Evolutionary conservation across 2,888 invertebrate species (phyloP), one percentile per base, ranked within the genome.

Genomic region (Caenorhabditis becei): DNA sequence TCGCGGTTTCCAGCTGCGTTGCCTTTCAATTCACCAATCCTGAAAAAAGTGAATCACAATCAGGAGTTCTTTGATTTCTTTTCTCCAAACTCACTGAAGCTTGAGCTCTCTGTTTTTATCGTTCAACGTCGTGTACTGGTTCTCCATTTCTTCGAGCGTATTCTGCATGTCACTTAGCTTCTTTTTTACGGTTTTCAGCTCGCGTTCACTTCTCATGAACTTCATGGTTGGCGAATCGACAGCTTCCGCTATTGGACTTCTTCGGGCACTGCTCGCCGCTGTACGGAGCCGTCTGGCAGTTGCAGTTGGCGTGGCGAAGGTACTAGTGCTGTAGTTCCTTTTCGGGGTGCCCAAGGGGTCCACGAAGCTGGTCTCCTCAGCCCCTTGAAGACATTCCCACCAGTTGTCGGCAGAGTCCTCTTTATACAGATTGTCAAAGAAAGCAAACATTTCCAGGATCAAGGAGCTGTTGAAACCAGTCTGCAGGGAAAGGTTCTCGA

Each of bases 201-300:
- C 71, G 20, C 71, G 23, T 20, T 78, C 78, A 44, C 54, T 53
- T 54, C 78, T 26, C 71, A 78, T 26, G 23, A 54, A 78, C 26
- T 62, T 71, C 78, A 78, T 78, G 0, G 78, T 78, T 26, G 78
- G 78, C 5, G 78, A 78, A 53, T 78, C 78, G n/a, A 78, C 66
- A n/a, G 71, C 71, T 11, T 78, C 78, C 26, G 66, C 78, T 66
- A 78, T 78, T 5, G 78, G 78, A 49, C 78, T 78, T 54, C 78
- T 61, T 2, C 71, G 53, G 8, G 78, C 71, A 11, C 56, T 65
- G n/a, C 61, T 54, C 2, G 63, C 32, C 1, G 66, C 71, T 11
- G 71, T 66, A 0, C 71, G 53, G 2, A 78, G 41, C 20, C 71
- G 65, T 8, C 78, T 20, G 3, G 66, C 65, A 16, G 78, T 66